phyloP scores from a whole-genome alignment of 1,140 invertebrate species.

The Lineus longissimus region DNA sequence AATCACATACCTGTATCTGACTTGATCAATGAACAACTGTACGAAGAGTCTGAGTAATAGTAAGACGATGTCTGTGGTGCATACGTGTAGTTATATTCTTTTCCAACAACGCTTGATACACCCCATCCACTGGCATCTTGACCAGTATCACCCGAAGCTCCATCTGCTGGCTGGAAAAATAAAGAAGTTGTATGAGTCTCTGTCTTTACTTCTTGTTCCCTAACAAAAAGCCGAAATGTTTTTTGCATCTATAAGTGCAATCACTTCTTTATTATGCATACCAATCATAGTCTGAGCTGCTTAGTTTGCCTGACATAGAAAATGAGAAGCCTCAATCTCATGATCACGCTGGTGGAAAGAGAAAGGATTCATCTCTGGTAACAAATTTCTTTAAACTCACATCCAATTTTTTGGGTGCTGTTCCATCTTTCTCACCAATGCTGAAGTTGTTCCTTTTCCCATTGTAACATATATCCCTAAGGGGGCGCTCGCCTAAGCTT shows the following conservation, averaged over 20 bases:
- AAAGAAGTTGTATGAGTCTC: no score
- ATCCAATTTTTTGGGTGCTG: conserved; percentile 30
- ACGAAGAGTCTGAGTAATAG: conserved; percentile 32
- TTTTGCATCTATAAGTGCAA: no score
- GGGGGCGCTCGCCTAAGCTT: conserved; percentile 18
- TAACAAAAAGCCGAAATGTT: no score
- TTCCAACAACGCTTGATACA: no score
- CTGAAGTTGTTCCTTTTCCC: conserved; percentile 34
- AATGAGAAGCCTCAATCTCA: no score
- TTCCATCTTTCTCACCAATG: conserved; percentile 39
- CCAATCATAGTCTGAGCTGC: no score
- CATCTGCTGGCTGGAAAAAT: conserved; percentile 50
- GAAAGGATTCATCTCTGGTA: conserved; percentile 52
- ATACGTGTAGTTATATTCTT: not conserved
- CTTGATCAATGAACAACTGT: conserved; percentile 45
- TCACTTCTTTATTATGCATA: no score
- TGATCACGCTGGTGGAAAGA: no score
- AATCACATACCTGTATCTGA: conserved; percentile 52
- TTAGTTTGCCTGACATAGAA: no score
- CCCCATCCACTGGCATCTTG: no score
- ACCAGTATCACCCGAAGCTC: conserved; percentile 11
- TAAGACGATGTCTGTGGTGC: conserved; percentile 10
- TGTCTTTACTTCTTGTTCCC: no score
- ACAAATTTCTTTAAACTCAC: conserved; percentile 27
- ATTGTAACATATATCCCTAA: conserved; percentile 25